These are phyloP conservation scores for Glossosoma conforme DNA, from an alignment of 1,140 invertebrate genomes.

Conservation along the genomic window DNA sequence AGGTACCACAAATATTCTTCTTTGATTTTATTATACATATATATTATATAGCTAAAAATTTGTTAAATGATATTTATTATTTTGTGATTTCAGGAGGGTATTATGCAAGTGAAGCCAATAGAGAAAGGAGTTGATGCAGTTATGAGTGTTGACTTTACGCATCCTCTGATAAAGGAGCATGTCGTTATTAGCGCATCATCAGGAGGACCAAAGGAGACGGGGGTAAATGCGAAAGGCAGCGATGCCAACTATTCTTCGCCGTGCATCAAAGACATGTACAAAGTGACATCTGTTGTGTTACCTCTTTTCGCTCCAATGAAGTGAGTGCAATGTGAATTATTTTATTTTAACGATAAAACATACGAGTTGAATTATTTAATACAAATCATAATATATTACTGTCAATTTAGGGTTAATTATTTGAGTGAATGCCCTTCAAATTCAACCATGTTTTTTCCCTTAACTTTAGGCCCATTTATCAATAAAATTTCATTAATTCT, in stretches of 20 bases:
- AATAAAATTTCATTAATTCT: no score
- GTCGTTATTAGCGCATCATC: constrained; percentile 19
- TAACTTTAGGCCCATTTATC: no score
- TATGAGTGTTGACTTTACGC: constrained; percentile 51
- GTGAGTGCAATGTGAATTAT: no score
- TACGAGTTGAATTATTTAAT: background rate
- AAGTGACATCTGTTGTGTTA: constrained; percentile 61
- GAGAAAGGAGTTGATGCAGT: constrained; percentile 72
- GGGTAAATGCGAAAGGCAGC: constrained; percentile 21
- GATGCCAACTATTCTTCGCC: constrained; percentile 42
- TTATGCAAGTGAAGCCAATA: constrained; percentile 63
- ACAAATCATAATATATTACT: background rate
- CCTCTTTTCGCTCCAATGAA: constrained; percentile 51
- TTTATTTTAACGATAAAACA: no score
- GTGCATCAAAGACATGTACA: constrained; percentile 62
- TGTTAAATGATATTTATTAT: constrained; percentile 7
- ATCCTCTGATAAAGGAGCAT: constrained; percentile 43
- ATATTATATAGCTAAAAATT: no score
- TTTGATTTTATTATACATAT: no score
- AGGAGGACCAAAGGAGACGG: background rate
- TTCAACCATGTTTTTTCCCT: no score
- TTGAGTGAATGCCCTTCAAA: constrained; percentile 36
- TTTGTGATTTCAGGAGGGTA: constrained; percentile 46
- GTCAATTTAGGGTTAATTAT: background rate
- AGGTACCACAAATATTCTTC: no score